A percentile compares a stretch with the other conserved stretches of the same genome.
Conservation (phyloP, 2,797 vertebrate genomes). For the Caiman crocodilus region DNA sequence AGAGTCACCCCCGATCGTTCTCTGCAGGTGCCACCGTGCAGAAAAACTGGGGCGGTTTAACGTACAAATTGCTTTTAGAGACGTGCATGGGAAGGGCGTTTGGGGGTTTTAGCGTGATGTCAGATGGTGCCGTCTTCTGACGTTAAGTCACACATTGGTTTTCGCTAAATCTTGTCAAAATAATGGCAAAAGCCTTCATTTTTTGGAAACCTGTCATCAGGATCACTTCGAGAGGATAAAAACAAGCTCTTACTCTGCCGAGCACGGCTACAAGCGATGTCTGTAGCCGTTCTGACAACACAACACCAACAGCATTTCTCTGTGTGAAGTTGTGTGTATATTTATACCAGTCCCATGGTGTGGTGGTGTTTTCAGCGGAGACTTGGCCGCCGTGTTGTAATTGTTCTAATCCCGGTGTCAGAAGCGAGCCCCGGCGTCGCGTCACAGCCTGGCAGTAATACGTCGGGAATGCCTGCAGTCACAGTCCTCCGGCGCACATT, state of each 20-base stretch:
- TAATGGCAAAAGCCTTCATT: slow-evolving; percentile 36
- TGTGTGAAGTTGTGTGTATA: background rate
- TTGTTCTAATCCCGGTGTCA: slow-evolving; percentile 73
- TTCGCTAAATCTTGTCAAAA: slow-evolving; percentile 64
- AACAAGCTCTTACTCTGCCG: slow-evolving; percentile 67
- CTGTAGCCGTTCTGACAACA: slow-evolving; percentile 60
- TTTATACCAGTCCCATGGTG: slow-evolving; percentile 12
- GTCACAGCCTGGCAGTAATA: slow-evolving; percentile 27
- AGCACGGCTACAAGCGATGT: slow-evolving; percentile 61
- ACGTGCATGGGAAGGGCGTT: slow-evolving; percentile 6
- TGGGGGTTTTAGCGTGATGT: slow-evolving; percentile 45
- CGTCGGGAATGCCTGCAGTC: slow-evolving; percentile 14
- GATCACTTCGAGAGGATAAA: slow-evolving; percentile 66
- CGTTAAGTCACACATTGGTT: slow-evolving; percentile 39
- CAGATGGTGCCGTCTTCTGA: slow-evolving; percentile 59
- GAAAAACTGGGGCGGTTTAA: slow-evolving; percentile 53
- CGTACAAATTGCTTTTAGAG: slow-evolving; percentile 70
- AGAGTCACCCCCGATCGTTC: slow-evolving; percentile 66
- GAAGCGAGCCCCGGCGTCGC: slow-evolving; percentile 34
- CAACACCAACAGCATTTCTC: slow-evolving; percentile 13
- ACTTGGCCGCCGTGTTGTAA: slow-evolving; percentile 54
- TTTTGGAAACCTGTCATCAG: slow-evolving; percentile 68
- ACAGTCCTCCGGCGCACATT: background rate
- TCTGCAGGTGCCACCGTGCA: slow-evolving; percentile 35
- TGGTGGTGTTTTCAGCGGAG: slow-evolving; percentile 49